Evolutionary conservation across 2,113 vertebrate genomes (phyloP).

Genomic region (Cygnus atratus): DNA sequence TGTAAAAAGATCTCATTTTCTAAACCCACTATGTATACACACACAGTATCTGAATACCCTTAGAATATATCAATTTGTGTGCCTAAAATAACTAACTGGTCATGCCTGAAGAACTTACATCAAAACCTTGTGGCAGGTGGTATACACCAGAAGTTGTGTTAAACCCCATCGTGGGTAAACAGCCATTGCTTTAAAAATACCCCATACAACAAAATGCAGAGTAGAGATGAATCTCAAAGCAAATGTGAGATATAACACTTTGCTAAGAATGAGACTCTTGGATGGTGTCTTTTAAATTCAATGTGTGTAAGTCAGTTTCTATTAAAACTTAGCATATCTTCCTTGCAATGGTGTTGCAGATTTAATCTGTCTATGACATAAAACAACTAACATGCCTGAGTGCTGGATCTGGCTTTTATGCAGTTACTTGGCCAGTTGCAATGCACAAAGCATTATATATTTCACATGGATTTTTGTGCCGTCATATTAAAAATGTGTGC

Average conservation of each 20-base stretch:
- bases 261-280: not conserved
- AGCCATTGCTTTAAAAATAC: not conserved
- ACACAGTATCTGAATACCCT: not conserved
- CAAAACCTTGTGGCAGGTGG: not conserved
- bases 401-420: not conserved
- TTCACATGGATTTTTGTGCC: not conserved
- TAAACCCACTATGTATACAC: not conserved
- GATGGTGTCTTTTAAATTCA: not conserved
- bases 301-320: not conserved
- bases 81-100: not conserved
- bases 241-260: not conserved
- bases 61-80: not conserved
- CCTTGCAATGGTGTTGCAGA: not conserved
- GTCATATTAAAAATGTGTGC: not conserved
- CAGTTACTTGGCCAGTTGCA: not conserved
- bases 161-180: not conserved
- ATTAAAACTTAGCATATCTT: not conserved
- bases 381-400: not conserved
- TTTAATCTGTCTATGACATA: not conserved
- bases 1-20: not conserved
- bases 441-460: not conserved
- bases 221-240: not conserved
- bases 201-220: not conserved
- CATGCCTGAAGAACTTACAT: not conserved
- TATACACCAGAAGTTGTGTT: not conserved